phyloP scores from a whole-genome alignment of 1,140 invertebrate species.

The Drosophila elegans region DNA sequence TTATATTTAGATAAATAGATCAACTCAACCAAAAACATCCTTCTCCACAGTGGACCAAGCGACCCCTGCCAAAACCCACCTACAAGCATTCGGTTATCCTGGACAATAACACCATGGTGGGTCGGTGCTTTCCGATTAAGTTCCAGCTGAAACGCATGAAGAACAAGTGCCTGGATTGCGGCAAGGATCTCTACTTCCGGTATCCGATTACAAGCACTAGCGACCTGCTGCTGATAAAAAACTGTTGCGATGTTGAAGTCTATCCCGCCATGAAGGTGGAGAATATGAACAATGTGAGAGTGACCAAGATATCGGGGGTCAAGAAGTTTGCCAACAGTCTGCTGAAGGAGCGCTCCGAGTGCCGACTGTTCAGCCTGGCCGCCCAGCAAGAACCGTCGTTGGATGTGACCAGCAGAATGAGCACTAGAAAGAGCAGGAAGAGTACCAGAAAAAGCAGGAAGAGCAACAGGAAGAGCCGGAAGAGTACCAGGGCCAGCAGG shows the following conservation, averaged over 20 bases:
- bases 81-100: conserved; percentile 50
- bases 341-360: conserved; percentile 40
- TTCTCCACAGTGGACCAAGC: conserved; percentile 41
- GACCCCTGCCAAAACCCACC: conserved; percentile 46
- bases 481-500: conserved; percentile 7
- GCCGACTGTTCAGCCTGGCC: conserved; percentile 10
- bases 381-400: not conserved
- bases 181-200: conserved; percentile 27
- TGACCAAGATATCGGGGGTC: conserved; percentile 37
- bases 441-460: not conserved
- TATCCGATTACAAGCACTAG: conserved; percentile 47
- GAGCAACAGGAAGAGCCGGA: conserved; percentile 9
- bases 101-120: conserved; percentile 44
- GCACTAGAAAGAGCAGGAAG: not conserved
- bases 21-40: no score
- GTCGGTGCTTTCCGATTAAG: conserved; percentile 56
- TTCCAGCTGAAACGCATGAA: conserved; percentile 47
- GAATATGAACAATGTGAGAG: conserved; percentile 58
- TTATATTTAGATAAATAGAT: no score
- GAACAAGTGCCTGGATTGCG: conserved; percentile 48
- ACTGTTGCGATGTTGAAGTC: conserved; percentile 61
- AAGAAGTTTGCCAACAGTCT: conserved; percentile 39
- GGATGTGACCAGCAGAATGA: no score
- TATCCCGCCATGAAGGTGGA: conserved; percentile 49
- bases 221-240: conserved; percentile 48